A percentile compares a stretch with the other conserved stretches of the same genome.
phyloP scores from a whole-genome alignment of 1,140 invertebrate genomes.

The Drosophila serrata region DNA sequence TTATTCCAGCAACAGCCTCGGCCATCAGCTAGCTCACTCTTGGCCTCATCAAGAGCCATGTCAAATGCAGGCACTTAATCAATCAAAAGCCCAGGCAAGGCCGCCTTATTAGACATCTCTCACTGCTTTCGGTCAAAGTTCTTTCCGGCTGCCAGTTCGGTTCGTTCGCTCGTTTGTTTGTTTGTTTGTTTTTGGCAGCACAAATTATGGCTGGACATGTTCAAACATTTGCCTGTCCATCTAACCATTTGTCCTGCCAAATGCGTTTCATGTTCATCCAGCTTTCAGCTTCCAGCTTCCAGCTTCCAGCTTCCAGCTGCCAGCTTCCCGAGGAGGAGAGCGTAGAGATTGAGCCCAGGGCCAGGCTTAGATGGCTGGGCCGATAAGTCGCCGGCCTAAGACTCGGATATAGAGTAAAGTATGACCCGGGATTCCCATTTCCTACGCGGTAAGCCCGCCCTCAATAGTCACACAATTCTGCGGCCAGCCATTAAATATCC shows the following conservation, averaged over 20 bases:
- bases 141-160: slow-evolving; percentile 41
- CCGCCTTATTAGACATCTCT: slow-evolving; percentile 46
- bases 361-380: slow-evolving; percentile 15
- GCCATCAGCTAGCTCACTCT: slow-evolving; percentile 22
- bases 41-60: slow-evolving; percentile 52
- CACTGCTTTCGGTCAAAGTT: slow-evolving; percentile 50
- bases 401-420: slow-evolving; percentile 17
- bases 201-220: slow-evolving; percentile 71
- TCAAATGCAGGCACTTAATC: slow-evolving; percentile 81
- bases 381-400: slow-evolving; percentile 36
- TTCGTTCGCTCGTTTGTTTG: slow-evolving; percentile 28
- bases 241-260: slow-evolving; percentile 34
- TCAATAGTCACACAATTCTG: slow-evolving; percentile 29
- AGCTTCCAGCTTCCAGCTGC: not conserved
- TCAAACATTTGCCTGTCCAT: slow-evolving; percentile 61
- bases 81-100: slow-evolving; percentile 61
- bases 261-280: slow-evolving; percentile 26
- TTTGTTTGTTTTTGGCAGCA: slow-evolving; percentile 76
- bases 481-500: slow-evolving; percentile 28
- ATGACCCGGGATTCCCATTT: slow-evolving; percentile 18
- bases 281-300: not conserved
- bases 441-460: slow-evolving; percentile 7
- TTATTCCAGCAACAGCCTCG: slow-evolving; percentile 37
- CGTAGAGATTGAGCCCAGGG: not conserved
- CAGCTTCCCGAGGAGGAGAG: slow-evolving; percentile 28